A percentile compares a stretch with the other conserved stretches of the same genome.
Conservation (phyloP, 2,113 vertebrate genomes). For the Tragelaphus buxtoni region DNA sequence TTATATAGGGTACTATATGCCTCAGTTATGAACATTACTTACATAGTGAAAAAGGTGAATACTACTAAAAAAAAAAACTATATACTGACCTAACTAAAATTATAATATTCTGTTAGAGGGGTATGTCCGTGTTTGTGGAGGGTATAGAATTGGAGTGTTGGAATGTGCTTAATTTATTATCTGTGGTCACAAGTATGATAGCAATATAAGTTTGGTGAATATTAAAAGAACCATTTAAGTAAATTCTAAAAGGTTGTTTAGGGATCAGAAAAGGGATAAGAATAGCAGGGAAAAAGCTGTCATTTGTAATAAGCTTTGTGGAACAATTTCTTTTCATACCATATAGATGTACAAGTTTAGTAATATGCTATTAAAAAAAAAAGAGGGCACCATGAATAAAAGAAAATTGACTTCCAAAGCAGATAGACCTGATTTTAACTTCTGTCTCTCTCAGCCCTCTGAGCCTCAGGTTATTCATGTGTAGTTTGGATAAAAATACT, state of each 20-base stretch:
- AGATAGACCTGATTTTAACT: neutral
- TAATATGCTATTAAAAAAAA: neutral
- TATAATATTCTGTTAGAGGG: neutral
- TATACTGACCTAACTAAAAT: neutral
- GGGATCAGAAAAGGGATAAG: neutral
- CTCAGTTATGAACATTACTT: slow-evolving; percentile 16
- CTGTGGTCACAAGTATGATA: neutral
- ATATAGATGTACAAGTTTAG: neutral
- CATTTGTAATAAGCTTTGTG: neutral
- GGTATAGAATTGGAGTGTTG: neutral
- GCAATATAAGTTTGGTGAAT: neutral
- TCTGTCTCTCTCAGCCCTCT: neutral
- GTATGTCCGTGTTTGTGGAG: neutral
- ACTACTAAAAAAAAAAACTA: neutral
- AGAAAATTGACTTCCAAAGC: neutral
- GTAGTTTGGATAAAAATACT: neutral
- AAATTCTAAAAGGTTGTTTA: neutral
- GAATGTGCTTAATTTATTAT: neutral
- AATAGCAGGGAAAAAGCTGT: neutral
- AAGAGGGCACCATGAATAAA: neutral
- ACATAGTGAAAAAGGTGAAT: slow-evolving; percentile 1
- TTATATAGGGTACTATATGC: neutral
- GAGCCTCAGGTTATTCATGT: neutral
- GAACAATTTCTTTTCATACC: neutral
- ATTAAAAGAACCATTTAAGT: neutral